Conservation (phyloP, 2,888 invertebrate species). For the Caenorhabditis doughertyi region DNA sequence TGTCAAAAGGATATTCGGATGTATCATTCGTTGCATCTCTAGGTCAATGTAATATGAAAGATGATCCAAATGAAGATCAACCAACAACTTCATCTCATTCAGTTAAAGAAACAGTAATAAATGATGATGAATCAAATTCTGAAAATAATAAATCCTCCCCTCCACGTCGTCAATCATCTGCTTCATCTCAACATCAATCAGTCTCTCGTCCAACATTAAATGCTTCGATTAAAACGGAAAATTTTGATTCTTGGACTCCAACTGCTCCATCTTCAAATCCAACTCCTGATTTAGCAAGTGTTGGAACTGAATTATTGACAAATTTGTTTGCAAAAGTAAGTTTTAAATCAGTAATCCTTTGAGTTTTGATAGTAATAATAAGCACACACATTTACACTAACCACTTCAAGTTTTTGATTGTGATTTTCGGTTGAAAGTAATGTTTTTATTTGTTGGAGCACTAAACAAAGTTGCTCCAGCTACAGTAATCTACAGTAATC, state of each 20-base stretch:
- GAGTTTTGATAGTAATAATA: conserved; percentile 9
- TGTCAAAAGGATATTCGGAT: conserved; percentile 67
- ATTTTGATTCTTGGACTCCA: conserved; percentile 41
- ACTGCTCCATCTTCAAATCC: conserved; percentile 44
- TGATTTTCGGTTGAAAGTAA: background rate
- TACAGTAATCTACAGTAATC: background rate
- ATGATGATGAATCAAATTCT: conserved; percentile 61
- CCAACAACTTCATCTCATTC: conserved; percentile 46
- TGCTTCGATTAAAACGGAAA: conserved; percentile 27
- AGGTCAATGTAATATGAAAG: conserved; percentile 57
- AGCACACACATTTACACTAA: too few relatives aligned
- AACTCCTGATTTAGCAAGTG: conserved; percentile 52
- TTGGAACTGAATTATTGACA: conserved; percentile 64
- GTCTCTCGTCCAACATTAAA: background rate
- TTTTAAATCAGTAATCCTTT: background rate
- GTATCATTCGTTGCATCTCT: conserved; percentile 70
- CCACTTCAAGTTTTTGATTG: background rate
- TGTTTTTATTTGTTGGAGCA: too few relatives aligned
- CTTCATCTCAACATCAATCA: conserved; percentile 22
- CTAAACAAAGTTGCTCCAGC: background rate
- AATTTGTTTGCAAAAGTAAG: conserved; percentile 68
- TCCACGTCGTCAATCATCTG: conserved; percentile 38
- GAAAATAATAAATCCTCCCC: conserved; percentile 61
- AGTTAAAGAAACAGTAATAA: conserved; percentile 33
- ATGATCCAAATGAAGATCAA: conserved; percentile 64